phyloP scores from a whole-genome alignment of 2,888 invertebrate species.

The Chaetogeoica ovagalla region DNA sequence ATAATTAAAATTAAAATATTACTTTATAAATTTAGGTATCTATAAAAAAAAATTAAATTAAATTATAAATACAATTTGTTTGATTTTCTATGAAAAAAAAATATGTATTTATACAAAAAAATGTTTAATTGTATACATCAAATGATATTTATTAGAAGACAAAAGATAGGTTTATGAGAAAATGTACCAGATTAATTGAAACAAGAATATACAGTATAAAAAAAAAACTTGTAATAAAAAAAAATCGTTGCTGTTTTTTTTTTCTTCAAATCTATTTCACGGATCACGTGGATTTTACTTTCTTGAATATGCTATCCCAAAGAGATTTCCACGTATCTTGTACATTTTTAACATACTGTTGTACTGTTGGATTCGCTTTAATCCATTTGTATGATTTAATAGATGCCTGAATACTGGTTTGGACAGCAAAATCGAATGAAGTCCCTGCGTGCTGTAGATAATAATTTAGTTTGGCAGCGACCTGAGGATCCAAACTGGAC shows the following conservation, averaged over 20 bases:
- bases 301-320: slow-evolving; percentile 51
- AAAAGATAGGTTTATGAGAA: slow-evolving; percentile 2
- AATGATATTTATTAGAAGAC: slow-evolving; percentile 27
- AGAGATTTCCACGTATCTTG: slow-evolving; percentile 21
- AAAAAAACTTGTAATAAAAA: slow-evolving; percentile 3
- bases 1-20: slow-evolving; percentile 36
- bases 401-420: slow-evolving; percentile 35
- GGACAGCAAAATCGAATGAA: slow-evolving; percentile 29
- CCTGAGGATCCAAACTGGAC: slow-evolving; percentile 38
- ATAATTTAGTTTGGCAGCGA: slow-evolving; percentile 43
- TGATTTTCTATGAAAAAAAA: slow-evolving; percentile 37
- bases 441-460: slow-evolving; percentile 38
- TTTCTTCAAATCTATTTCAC: background rate
- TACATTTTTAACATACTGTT: slow-evolving; percentile 37
- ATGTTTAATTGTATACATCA: slow-evolving; percentile 32
- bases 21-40: slow-evolving; percentile 29
- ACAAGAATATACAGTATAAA: slow-evolving; percentile 17
- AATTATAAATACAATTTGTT: slow-evolving; percentile 43
- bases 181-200: slow-evolving; percentile 25
- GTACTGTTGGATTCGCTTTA: slow-evolving; percentile 46
- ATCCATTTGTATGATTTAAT: slow-evolving; percentile 48
- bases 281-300: slow-evolving; percentile 47
- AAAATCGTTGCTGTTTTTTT: slow-evolving; percentile 2
- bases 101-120: slow-evolving; percentile 9
- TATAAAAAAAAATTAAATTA: slow-evolving; percentile 46